Base-by-base conservation (phyloP, 2,113 vertebrate genomes). In the Epinephelus fuscoguttatus region DNA sequence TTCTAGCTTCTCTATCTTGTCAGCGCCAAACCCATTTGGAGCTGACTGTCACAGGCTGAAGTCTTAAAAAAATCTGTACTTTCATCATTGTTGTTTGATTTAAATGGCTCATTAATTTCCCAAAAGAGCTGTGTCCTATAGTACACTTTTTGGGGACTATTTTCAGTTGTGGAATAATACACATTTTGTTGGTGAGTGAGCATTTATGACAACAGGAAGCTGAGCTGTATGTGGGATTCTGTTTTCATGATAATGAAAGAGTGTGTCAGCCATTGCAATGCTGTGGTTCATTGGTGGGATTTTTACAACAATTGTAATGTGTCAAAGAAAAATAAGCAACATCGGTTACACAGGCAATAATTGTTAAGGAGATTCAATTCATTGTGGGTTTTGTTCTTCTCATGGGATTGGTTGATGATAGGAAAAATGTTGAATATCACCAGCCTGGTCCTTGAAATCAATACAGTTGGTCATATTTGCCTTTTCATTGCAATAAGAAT, bases 401-500 rank as follows among this genome's bases (percentile, higher is more conserved):
- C 27, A 17, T 49, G 33, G 40, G 63, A 79, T 78, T 60, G 72
- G 18, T 45, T 64, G 70, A 82, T n/a, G 13, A 74, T 53, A 52
- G 55, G 40, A 81, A 71, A 77, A 77, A 82, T 45, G 23, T 57
- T 55, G 66, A 84, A 88, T 79, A 78, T 73, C 80, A 66, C 49
- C 63, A 75, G 49, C 59, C 33, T 2, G 30, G 52, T 49, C 68
- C 72, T 63, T 67, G 76, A 85, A 86, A 90, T 84, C 75, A 84
- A 78, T 81, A 53, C 60, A 67, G 23, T 77, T 75, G 70, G 75
- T 76, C 74, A 25, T 69, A 70, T 87, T 69, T 84, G 60, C 59
- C 53, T 83, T 89, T 81, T 82, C 69, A 69, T 21, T 33, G 67
- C 72, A 75, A 77, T 81, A 60, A 72, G 55, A 88, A 70, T 89